A percentile compares a stretch with the other conserved stretches of the same genome.
Evolutionary conservation across 2,888 invertebrate genomes (phyloP).

Genomic region (Lingula anatina): DNA sequence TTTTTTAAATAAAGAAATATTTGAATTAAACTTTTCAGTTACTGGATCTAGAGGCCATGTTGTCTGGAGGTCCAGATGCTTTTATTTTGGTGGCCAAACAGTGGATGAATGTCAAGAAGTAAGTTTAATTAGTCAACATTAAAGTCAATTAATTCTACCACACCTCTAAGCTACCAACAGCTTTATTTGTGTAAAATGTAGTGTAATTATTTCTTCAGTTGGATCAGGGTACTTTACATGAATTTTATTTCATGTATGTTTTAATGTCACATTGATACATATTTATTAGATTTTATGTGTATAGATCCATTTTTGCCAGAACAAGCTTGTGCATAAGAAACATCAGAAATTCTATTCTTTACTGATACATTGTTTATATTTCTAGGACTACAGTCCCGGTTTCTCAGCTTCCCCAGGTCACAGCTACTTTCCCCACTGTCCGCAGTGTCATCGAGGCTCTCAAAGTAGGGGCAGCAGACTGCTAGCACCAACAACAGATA

Average conservation of each 20-base stretch:
- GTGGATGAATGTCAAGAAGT: constrained; percentile 41
- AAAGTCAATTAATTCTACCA: not conserved
- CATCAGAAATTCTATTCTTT: too few relatives aligned
- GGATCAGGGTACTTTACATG: not conserved
- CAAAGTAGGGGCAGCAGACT: constrained; percentile 6
- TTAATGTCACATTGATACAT: too few relatives aligned
- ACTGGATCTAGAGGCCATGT: constrained; percentile 39
- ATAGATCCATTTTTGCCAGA: too few relatives aligned
- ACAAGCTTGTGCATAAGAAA: too few relatives aligned
- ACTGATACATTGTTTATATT: too few relatives aligned
- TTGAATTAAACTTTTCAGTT: constrained; percentile 17
- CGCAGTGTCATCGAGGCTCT: constrained; percentile 35
- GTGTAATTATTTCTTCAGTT: too few relatives aligned
- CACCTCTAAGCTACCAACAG: too few relatives aligned
- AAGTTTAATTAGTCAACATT: constrained; percentile 1
- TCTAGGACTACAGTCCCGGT: constrained; percentile 24
- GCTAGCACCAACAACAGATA: too few relatives aligned
- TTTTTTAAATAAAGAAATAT: not conserved
- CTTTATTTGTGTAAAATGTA: too few relatives aligned
- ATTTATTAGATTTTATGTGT: too few relatives aligned
- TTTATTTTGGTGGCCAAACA: constrained; percentile 38
- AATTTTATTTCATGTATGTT: not conserved
- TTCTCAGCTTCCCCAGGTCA: constrained; percentile 26
- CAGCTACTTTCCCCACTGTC: constrained; percentile 37
- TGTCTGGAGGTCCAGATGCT: constrained; percentile 41